Evolutionary conservation across 2,113 vertebrate genomes (phyloP), one percentile per base, ranked within the genome.

Genomic region (Canis aureus): DNA sequence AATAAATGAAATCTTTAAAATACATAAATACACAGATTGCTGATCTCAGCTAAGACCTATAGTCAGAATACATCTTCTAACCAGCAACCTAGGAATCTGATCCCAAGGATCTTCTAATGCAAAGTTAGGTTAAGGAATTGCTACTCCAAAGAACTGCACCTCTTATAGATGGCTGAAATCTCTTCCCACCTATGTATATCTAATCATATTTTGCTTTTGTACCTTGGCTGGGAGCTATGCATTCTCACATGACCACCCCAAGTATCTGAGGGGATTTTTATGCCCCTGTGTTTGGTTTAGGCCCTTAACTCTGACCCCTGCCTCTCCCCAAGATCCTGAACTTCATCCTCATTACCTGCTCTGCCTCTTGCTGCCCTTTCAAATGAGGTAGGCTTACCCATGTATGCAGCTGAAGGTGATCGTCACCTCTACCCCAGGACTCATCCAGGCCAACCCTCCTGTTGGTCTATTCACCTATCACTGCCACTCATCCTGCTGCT

Each of bases 21-120:
- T 69, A 35, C 29, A 15, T 66, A 66, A 66, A 7, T 29, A 71
- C 43, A 80, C 12, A 59, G 11, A 64, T 49, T 55, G 17, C 35
- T 73, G 0, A 59, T 2, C 2, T 29, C 74, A 49, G 10, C 25
- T 1, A n/a, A 64, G 2, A 59, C 23, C 23, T 57, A 8, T 12
- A 43, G 27, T 80, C 69, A 96, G 64, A 84, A 59, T 22, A 13
- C 7, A 90, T 49, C 53, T 94, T 43, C 43, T 96, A 71, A 89
- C 19, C 71, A 64, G 17, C 11, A 55, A 16, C 1, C 32, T 86
- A 20, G 11, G 32, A 76, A 80, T 76, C 10, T 64, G 13, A 91
- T 51, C 4, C 15, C 11, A 20, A 95, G 23, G 11, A 84, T 13
- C 2, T 95, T 96, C 38, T 90, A 29, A 84, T 20, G 35, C 27